Base-by-base conservation (phyloP, 2,888 invertebrate genomes). In the Nymphalis urticae region DNA sequence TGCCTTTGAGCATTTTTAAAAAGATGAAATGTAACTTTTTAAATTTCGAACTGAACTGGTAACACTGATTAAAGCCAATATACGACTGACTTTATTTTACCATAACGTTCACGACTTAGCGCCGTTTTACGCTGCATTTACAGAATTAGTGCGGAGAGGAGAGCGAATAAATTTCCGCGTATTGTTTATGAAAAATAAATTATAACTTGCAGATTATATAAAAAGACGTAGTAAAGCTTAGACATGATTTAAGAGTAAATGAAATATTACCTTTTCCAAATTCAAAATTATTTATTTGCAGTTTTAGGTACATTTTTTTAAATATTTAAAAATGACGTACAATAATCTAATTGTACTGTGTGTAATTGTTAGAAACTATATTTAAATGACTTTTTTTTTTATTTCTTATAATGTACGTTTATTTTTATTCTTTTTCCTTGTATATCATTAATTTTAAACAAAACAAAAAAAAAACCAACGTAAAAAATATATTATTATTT, bases 81-180 rank as follows among this genome's bases (percentile, higher is more conserved):
- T 56, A 32, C 51, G 50, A n/a, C 51, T 62, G 65, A 59, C 32
- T 65, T 60, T 63, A 61, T 65, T 65, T 53, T 27, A 8, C 50
- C 69, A 79, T 80, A 80, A 80, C 78, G 69, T 75, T 76, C 64
- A 72, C 71, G 56, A 75, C 82, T 85, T 92, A 83, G 65, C 76
- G 75, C 73, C 77, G 81, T 80, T 83, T 83, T 82, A 81, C 80
- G 74, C 73, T 74, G 84, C 78, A 72, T 82, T 79, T 80, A 76
- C 80, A 81, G 84, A 85, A 85, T 85, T 86, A 85, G 76, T 72
- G 72, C 69, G 79, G 80, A 82, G 82, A 81, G 83, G 76, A 77
- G 77, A 81, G 75, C 75, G 74, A 67, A 69, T 74, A 74, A 74
- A 79, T 82, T 90, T 89, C 89, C 89, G 88, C 74, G 80, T 80